Base-by-base conservation (phyloP, 2,797 vertebrate genomes). In the Hippocampus kuda region DNA sequence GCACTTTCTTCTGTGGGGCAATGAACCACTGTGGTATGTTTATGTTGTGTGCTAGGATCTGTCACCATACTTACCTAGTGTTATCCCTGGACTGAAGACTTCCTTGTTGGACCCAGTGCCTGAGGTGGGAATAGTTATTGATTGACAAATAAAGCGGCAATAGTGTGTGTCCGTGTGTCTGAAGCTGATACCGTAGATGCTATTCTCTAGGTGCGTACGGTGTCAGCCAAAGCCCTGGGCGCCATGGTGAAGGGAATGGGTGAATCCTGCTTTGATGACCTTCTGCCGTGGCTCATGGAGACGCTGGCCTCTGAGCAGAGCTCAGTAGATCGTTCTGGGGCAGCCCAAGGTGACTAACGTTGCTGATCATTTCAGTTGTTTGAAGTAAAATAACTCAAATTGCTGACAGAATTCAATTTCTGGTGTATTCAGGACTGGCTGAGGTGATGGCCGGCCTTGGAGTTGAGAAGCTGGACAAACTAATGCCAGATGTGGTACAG, bases 221-320 rank as follows among this genome's bases (percentile, higher is more conserved):
- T 99, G 12, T 98, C 97, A 1, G 97, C 97, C 1, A 99, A 99
- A 86, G 97, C 97, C 0, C 87, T 99, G 74, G 97, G 97, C 2
- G 97, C 97, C 79, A 99, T 99, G 97, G 97, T 99, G 85, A 99
- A 98, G 79, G 97, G 97, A 2, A 99, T 99, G 95, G 97, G 97
- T 0, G 97, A 99, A 63, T 94, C 96, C 0, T 95, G 94, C 88
- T 98, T 97, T 46, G 95, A 99, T 53, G 96, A 99, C 87, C 88
- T 99, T 80, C 82, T 99, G 82, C 97, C 97, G 0, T 99, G 97
- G 97, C 89, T 98, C 70, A 98, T 99, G 96, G 96, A 99, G 85
- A 99, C 97, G 0, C 82, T 99, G 85, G 97, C 97, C 0, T 99
- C 95, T 0, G 97, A 99, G 72, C 97, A 98, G 90, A 99, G 97